Evolutionary conservation across 2,797 vertebrate species (phyloP).

Genomic region (Phoeniculus purpureus): DNA sequence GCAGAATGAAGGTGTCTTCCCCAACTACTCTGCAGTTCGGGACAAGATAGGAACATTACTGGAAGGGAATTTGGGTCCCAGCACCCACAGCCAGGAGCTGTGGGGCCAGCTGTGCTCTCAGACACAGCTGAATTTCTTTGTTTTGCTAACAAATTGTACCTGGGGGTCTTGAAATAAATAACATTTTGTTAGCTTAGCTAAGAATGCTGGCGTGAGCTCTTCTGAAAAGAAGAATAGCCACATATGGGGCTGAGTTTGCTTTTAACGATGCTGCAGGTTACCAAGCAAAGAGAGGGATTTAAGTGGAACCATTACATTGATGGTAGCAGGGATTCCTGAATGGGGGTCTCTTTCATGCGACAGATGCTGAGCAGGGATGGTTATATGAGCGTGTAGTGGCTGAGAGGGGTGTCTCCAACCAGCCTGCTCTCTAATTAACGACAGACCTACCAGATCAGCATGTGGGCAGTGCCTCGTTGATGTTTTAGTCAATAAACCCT

Average conservation of each 20-base stretch:
- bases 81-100: background rate
- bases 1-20: background rate
- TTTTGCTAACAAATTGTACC: background rate
- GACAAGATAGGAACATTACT: background rate
- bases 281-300: background rate
- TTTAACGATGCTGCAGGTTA: background rate
- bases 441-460: background rate
- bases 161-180: background rate
- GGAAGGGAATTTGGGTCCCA: background rate
- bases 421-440: background rate
- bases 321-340: background rate
- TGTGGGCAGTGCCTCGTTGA: background rate
- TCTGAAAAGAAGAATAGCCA: background rate
- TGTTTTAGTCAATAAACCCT: constrained; percentile 7
- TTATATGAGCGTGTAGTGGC: accelerated
- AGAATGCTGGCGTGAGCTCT: background rate
- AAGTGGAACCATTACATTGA: background rate
- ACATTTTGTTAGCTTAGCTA: background rate
- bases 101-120: background rate
- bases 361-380: background rate
- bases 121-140: background rate
- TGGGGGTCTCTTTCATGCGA: background rate
- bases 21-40: background rate
- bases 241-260: accelerated
- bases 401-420: background rate